Evolutionary conservation across 2,113 vertebrate species (phyloP).

Genomic region (Otocyon megalotis): DNA sequence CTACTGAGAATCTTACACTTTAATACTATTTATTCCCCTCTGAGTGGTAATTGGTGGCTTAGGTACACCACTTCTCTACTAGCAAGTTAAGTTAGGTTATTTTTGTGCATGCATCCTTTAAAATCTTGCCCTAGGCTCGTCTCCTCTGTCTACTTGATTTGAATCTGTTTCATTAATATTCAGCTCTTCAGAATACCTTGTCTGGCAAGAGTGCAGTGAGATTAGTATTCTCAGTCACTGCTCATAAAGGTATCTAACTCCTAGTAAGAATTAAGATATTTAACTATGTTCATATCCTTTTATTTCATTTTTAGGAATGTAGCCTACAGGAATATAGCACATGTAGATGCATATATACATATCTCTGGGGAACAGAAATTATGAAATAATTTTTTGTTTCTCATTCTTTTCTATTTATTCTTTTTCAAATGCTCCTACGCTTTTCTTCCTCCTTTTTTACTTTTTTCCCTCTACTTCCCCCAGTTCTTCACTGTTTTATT

Average conservation of each 20-base stretch:
- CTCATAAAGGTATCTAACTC: neutral
- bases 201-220: neutral
- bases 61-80: neutral
- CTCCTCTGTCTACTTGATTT: neutral
- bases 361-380: neutral
- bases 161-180: neutral
- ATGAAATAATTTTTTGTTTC: neutral
- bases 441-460: neutral
- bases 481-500: slow-evolving; percentile 7
- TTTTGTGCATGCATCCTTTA: neutral
- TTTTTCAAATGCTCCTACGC: neutral
- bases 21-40: neutral
- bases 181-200: neutral
- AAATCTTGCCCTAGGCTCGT: neutral
- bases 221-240: neutral
- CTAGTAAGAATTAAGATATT: slow-evolving; percentile 8
- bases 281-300: neutral
- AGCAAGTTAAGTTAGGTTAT: neutral
- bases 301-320: slow-evolving; percentile 20
- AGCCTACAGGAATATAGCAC: neutral
- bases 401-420: neutral
- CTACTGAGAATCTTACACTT: neutral
- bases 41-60: neutral
- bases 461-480: neutral
- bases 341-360: neutral